phyloP scores from a whole-genome alignment of 2,797 vertebrate genomes.

The Agapornis canus region DNA sequence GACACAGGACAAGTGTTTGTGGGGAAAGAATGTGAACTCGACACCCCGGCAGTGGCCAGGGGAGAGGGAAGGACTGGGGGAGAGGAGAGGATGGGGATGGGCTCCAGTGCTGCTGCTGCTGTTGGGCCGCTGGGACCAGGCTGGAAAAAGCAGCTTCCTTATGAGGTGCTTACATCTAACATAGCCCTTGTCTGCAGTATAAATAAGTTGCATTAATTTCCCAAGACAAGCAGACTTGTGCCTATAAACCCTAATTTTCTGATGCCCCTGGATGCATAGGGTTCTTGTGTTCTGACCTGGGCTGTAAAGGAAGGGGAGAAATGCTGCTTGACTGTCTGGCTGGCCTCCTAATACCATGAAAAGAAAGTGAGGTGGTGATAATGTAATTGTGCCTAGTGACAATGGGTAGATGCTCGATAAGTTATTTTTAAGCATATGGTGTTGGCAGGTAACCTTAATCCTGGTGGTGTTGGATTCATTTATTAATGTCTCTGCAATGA shows the following conservation, averaged over 20 bases:
- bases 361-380: background rate
- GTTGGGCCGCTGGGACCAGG: background rate
- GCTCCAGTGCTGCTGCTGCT: background rate
- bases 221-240: background rate
- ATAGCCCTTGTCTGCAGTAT: background rate
- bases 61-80: background rate
- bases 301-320: background rate
- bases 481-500: background rate
- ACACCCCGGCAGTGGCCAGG: background rate
- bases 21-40: constrained; percentile 72
- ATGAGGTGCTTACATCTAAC: background rate
- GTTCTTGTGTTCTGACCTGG: background rate
- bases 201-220: background rate
- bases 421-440: background rate
- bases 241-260: background rate
- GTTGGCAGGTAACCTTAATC: constrained; percentile 20
- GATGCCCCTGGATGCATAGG: background rate
- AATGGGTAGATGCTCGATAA: background rate
- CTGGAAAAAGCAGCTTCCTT: background rate
- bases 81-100: background rate
- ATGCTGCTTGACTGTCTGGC: background rate
- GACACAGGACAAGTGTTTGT: constrained; percentile 72
- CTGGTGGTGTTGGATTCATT: constrained; percentile 1
- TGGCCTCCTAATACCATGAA: background rate
- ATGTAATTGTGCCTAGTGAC: constrained; percentile 5